Evolutionary conservation across 2,113 vertebrate genomes (phyloP).

Genomic region (Mormyrus iriodes): DNA sequence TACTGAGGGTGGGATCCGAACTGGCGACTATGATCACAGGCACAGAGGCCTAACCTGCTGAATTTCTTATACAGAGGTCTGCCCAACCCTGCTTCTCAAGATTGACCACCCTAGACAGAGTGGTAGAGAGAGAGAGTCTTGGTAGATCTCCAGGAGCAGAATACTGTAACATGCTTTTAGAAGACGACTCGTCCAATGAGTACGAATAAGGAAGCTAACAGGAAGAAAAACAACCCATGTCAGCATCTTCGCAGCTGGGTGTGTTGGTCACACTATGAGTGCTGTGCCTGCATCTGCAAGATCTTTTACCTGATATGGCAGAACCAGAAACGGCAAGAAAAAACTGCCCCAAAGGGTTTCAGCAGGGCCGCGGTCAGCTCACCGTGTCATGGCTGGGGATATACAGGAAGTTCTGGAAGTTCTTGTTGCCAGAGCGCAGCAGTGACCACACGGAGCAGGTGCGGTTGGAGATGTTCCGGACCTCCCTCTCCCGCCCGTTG

Average conservation of each 20-base stretch:
- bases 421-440: conserved; percentile 89
- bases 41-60: background rate
- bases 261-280: background rate
- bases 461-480: conserved; percentile 83
- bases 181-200: background rate
- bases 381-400: conserved; percentile 88
- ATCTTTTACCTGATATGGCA: background rate
- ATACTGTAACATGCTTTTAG: background rate
- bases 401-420: conserved; percentile 97
- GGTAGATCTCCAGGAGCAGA: background rate
- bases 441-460: conserved; percentile 96
- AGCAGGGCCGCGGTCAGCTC: conserved; percentile 11
- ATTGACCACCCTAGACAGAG: background rate
- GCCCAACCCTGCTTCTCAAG: background rate
- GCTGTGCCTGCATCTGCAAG: background rate
- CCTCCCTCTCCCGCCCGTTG: conserved; percentile 85
- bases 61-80: background rate
- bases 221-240: background rate
- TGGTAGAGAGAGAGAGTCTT: too few relatives aligned
- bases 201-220: background rate
- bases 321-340: background rate
- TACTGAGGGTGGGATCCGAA: background rate
- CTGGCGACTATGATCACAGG: background rate
- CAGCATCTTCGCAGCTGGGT: background rate
- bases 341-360: background rate